Conservation (phyloP, 1,140 invertebrate species). For the Aphelenchoides besseyi region DNA sequence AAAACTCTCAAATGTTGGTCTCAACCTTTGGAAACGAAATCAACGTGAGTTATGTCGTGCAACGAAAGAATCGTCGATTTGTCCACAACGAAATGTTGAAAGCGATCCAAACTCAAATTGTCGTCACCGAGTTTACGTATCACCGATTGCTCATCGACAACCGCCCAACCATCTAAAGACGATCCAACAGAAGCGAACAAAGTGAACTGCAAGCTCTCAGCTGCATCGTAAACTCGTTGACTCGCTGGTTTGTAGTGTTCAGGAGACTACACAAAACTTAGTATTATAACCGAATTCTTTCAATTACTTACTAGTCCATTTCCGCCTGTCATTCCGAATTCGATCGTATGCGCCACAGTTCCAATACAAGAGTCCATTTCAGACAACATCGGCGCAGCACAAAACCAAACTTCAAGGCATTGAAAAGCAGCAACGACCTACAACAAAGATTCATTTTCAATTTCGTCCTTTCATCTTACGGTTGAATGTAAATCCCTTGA, state of each 20-base stretch:
- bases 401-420: slow-evolving; percentile 85
- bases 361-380: slow-evolving; percentile 84
- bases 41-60: slow-evolving; percentile 55
- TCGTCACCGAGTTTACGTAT: slow-evolving; percentile 52
- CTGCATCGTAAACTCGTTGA: slow-evolving; percentile 57
- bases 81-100: slow-evolving; percentile 56
- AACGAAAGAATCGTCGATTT: slow-evolving; percentile 53
- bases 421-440: slow-evolving; percentile 82
- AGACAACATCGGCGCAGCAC: slow-evolving; percentile 79
- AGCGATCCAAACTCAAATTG: slow-evolving; percentile 42
- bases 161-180: slow-evolving; percentile 12
- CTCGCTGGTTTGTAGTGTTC: slow-evolving; percentile 59
- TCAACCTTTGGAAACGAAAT: slow-evolving; percentile 38
- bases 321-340: slow-evolving; percentile 91
- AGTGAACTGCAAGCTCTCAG: slow-evolving; percentile 48
- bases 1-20: neutral
- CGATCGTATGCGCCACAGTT: slow-evolving; percentile 89
- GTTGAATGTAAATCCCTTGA: slow-evolving; percentile 96
- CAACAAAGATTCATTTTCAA: slow-evolving; percentile 16
- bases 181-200: slow-evolving; percentile 42
- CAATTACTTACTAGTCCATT: slow-evolving; percentile 70
- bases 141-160: slow-evolving; percentile 48
- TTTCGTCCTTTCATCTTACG: slow-evolving; percentile 64
- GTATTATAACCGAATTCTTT: neutral
- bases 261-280: slow-evolving; percentile 17